phyloP scores from a whole-genome alignment of 2,113 vertebrate species.

The Vireo altiloquus region DNA sequence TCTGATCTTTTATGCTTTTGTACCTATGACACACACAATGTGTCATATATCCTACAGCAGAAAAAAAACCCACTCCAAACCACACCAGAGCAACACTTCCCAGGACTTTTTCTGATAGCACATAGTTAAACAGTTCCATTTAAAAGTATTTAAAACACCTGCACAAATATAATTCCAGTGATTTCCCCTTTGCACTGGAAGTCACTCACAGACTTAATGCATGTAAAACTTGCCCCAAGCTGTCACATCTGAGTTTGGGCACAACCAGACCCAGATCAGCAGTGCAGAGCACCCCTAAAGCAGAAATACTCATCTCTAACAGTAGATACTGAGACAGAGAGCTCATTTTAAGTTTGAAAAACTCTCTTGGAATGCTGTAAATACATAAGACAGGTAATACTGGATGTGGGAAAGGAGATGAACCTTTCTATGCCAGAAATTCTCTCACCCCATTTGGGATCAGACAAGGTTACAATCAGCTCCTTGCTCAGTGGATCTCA shows the following conservation, averaged over 20 bases:
- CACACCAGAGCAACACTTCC: background rate
- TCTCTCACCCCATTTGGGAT: accelerated
- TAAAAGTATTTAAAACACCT: background rate
- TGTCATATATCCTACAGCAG: background rate
- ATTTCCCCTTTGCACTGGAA: background rate
- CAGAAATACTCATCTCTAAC: background rate
- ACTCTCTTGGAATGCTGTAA: background rate
- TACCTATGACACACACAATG: background rate
- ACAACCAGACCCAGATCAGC: background rate
- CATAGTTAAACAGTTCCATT: background rate
- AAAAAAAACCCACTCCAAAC: background rate
- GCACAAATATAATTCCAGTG: accelerated
- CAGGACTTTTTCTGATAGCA: background rate
- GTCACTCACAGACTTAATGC: background rate
- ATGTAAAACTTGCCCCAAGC: background rate
- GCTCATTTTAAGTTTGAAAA: background rate
- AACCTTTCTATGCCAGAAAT: background rate
- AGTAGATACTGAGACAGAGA: background rate
- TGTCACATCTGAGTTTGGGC: background rate
- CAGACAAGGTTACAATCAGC: accelerated
- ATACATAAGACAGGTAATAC: background rate
- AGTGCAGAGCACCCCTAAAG: background rate
- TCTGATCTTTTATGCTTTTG: background rate
- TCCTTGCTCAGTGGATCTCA: background rate
- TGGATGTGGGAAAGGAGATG: background rate